Conservation (phyloP, 2,797 vertebrate genomes). For the Centroberyx gerrardi region DNA sequence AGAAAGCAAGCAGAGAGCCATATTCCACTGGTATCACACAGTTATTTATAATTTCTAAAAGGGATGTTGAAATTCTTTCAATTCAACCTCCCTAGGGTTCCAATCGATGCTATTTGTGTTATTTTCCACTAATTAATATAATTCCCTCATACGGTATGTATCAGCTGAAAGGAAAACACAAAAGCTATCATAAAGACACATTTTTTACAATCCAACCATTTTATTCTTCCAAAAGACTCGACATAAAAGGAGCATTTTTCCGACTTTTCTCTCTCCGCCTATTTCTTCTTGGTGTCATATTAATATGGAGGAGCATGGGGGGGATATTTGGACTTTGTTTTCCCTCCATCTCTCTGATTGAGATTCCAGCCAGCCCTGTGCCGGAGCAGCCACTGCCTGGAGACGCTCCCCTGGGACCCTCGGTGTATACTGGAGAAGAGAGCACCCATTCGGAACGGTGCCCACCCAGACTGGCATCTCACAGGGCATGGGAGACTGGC, state of each 20-base stretch:
- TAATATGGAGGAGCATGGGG: conserved; percentile 57
- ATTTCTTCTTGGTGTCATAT: conserved; percentile 27
- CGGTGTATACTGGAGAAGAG: conserved; percentile 76
- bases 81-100: conserved; percentile 39
- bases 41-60: conserved; percentile 50
- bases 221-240: conserved; percentile 42
- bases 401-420: conserved; percentile 70
- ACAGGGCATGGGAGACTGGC: conserved; percentile 81
- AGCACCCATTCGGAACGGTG: conserved; percentile 81
- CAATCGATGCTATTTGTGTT: conserved; percentile 42
- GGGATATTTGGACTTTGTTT: conserved; percentile 60
- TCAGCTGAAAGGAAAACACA: conserved; percentile 33
- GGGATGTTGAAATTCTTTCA: conserved; percentile 53
- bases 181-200: conserved; percentile 53
- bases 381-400: conserved; percentile 71
- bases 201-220: conserved; percentile 37
- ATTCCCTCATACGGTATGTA: not conserved
- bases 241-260: conserved; percentile 54
- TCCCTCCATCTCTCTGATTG: conserved; percentile 67
- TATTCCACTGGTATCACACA: conserved; percentile 39
- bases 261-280: conserved; percentile 25
- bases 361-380: conserved; percentile 75
- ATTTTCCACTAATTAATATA: conserved; percentile 58
- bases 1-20: conserved; percentile 59
- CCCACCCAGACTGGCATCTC: conserved; percentile 84